These are phyloP conservation scores for Apodemus agrarius DNA, from an alignment of 2,797 vertebrate genomes.

Conservation along the genomic window DNA sequence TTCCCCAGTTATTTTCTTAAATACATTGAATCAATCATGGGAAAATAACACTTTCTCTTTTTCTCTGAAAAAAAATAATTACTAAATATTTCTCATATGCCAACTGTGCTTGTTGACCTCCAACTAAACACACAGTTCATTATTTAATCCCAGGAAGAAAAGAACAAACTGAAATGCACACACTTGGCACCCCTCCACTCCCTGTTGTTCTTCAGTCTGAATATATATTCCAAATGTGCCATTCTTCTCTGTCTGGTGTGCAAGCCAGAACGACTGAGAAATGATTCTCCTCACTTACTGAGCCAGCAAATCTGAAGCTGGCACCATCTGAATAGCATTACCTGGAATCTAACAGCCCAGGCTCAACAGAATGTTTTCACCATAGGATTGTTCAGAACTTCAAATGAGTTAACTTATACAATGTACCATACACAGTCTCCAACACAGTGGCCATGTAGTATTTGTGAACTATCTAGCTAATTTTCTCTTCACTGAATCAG, in stretches of 20 bases:
- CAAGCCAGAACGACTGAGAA: slow-evolving; percentile 8
- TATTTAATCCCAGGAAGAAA: slow-evolving; percentile 38
- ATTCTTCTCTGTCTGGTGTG: slow-evolving; percentile 22
- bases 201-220: not conserved
- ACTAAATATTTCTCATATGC: not conserved
- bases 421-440: not conserved
- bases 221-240: slow-evolving; percentile 5
- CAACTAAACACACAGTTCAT: slow-evolving; percentile 28
- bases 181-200: not conserved
- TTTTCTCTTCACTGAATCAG: not conserved
- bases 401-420: not conserved
- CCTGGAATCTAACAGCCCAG: not conserved
- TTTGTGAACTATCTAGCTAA: not conserved
- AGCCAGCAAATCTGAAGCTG: not conserved
- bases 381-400: not conserved
- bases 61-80: slow-evolving; percentile 31
- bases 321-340: not conserved
- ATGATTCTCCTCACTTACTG: not conserved
- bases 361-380: not conserved
- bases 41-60: not conserved
- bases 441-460: not conserved
- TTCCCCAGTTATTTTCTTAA: not conserved
- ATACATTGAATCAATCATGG: slow-evolving; percentile 7
- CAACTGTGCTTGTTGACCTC: slow-evolving; percentile 15
- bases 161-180: slow-evolving; percentile 28